Evolutionary conservation across 1,140 invertebrate genomes (phyloP).

Genomic region (Drosophila novamexicana): DNA sequence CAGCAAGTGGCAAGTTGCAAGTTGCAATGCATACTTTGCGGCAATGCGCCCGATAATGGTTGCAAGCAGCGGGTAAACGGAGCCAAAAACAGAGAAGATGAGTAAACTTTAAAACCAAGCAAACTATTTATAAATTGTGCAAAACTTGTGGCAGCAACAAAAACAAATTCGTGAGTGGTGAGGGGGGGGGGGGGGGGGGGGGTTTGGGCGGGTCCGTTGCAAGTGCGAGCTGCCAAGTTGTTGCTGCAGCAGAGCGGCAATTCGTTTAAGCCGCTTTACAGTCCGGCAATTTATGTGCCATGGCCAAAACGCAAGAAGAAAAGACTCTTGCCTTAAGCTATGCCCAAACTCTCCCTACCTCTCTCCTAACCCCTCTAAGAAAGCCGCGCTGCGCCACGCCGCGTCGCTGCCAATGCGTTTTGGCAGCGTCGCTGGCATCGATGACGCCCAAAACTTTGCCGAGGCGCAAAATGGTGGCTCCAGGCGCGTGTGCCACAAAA

Average conservation of each 20-base stretch:
- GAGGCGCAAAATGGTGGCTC: slow-evolving; percentile 76
- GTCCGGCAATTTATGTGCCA: slow-evolving; percentile 75
- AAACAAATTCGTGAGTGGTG: slow-evolving; percentile 18
- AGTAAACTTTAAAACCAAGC: slow-evolving; percentile 75
- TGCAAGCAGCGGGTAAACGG: neutral
- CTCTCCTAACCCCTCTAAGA: neutral
- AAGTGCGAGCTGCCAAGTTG: slow-evolving; percentile 60
- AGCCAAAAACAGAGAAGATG: slow-evolving; percentile 10
- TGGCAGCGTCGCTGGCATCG: slow-evolving; percentile 70
- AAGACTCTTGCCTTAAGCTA: slow-evolving; percentile 73
- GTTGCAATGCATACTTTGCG: slow-evolving; percentile 63
- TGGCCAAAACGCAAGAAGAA: slow-evolving; percentile 31
- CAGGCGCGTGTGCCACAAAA: slow-evolving; percentile 78
- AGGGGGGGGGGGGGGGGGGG: neutral
- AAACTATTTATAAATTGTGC: slow-evolving; percentile 81
- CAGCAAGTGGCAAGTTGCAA: slow-evolving; percentile 17
- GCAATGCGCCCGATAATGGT: slow-evolving; percentile 64
- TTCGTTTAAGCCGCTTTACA: slow-evolving; percentile 80
- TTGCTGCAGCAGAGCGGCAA: slow-evolving; percentile 65
- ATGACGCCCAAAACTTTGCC: slow-evolving; percentile 77
- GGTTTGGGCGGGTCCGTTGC: slow-evolving; percentile 34
- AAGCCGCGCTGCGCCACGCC: neutral
- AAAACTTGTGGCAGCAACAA: slow-evolving; percentile 65
- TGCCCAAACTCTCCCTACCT: slow-evolving; percentile 10
- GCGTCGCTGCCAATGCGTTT: slow-evolving; percentile 56